Evolutionary conservation across 2,797 vertebrate species (phyloP).

Genomic region (Aldrovandia affinis): DNA sequence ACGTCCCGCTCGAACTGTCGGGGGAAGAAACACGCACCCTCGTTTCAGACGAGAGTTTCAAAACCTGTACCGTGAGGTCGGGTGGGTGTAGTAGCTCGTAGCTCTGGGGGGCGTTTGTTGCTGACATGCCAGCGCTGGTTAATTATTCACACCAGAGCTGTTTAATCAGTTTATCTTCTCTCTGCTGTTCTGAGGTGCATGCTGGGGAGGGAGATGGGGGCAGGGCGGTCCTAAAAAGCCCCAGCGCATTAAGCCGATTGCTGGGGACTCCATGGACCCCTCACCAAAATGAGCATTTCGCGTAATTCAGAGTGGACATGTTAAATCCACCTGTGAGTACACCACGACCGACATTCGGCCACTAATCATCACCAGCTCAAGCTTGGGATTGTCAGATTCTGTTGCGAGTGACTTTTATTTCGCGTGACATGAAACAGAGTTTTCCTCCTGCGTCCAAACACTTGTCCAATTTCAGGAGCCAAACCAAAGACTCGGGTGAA

Average conservation of each 20-base stretch:
- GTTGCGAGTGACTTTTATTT: background rate
- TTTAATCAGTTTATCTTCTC: conserved; percentile 7
- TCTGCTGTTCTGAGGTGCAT: background rate
- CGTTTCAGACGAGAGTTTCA: background rate
- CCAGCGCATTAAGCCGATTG: background rate
- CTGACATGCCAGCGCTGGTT: background rate
- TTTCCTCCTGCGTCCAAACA: background rate
- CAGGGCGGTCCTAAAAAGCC: background rate
- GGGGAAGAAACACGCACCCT: background rate
- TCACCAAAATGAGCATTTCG: background rate
- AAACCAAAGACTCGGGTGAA: background rate
- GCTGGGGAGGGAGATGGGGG: background rate
- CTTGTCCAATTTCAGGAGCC: background rate
- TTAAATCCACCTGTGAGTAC: background rate
- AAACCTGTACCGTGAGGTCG: background rate
- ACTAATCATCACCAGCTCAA: background rate
- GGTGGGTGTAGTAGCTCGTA: too few relatives aligned
- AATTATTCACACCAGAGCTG: background rate
- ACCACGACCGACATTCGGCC: background rate
- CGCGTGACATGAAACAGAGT: background rate
- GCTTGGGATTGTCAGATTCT: background rate
- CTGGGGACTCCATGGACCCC: background rate
- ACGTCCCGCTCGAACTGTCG: conserved; percentile 81
- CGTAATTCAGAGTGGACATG: background rate
- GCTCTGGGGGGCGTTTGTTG: background rate